Base-by-base conservation (phyloP, 2,888 invertebrate genomes). In the Argyra leucocephala region DNA sequence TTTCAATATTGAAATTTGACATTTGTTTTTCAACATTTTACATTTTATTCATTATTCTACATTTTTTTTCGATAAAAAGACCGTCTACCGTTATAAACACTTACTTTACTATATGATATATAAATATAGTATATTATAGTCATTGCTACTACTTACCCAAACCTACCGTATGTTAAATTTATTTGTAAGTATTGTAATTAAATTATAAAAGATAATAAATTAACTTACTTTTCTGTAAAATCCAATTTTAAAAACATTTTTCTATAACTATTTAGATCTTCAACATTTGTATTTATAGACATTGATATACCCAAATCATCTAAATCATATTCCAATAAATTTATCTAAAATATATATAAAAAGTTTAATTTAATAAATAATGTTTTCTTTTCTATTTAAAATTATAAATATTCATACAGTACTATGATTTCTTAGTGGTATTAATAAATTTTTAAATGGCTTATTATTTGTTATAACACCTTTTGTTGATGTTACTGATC, bases 201-300 rank as follows among this genome's bases (percentile, higher is more conserved):
- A 62, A 9, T 31, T 9, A 15, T 7, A 22, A 7, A 62, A 31
- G 18, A 23, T 21, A 22, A 3, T 6, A 10, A 12, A 22, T 22
- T 26, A 37, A 65, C 65, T 22, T 73, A 80, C 79, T 80, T 80
- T 67, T 79, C 79, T 72, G 77, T 77, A 36, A 78, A 77, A 64
- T 79, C 79, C 0, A 79, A 78, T 68, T 80, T 79, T 1, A 79
- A 71, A 57, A 80, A 69, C 77, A 80, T 77, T 36, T 76, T 74
- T 3, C 78, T 73, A 62, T 79, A 78, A 68, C 76, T 80, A 66
- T 77, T 77, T 1, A 79, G 68, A 58, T 79, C 78, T 64, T 78
- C 75, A 0, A 78, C 72, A 66, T 79, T 78, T 22, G 78, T 78
- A 64, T 76, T 78, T 12, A 78, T 69, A 9, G 74, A 71, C 60